These are phyloP conservation scores for Chlorodrepanis virens DNA, from an alignment of 2,113 vertebrate genomes.

Conservation along the genomic window DNA sequence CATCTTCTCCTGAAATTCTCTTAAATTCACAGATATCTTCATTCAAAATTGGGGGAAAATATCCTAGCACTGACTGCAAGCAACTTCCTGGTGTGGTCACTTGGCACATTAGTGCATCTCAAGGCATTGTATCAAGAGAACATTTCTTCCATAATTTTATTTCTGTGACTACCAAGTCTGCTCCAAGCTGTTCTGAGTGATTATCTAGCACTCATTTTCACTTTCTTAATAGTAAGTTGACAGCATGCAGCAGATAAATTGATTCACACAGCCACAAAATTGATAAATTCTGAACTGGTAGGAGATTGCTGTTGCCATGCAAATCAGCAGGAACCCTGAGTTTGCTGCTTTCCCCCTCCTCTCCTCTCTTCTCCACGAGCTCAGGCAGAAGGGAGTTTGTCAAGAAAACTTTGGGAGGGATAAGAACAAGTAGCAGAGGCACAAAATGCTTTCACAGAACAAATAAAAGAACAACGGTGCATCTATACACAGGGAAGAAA, in stretches of 20 bases:
- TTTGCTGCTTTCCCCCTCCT: not conserved
- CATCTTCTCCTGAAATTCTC: not conserved
- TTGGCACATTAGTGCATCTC: not conserved
- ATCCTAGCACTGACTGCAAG: not conserved
- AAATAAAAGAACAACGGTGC: not conserved
- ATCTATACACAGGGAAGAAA: not conserved
- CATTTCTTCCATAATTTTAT: not conserved
- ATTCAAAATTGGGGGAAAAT: not conserved
- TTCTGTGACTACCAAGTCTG: not conserved
- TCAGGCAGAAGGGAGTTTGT: not conserved
- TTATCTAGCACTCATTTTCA: conserved; percentile 6
- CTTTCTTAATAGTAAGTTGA: not conserved
- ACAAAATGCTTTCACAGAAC: not conserved
- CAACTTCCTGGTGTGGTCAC: not conserved
- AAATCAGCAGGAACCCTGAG: not conserved
- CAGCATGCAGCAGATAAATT: not conserved
- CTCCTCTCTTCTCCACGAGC: not conserved
- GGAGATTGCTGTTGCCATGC: not conserved
- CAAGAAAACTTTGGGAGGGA: not conserved
- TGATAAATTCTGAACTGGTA: conserved; percentile 14
- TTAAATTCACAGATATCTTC: not conserved
- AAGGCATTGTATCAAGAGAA: not conserved
- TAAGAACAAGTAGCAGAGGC: not conserved
- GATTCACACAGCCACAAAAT: not conserved
- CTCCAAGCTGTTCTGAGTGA: not conserved